Evolutionary conservation across 37 sponge, comb jelly and placozoan genomes (phyloP).

Genomic region (Crambe crambe): DNA sequence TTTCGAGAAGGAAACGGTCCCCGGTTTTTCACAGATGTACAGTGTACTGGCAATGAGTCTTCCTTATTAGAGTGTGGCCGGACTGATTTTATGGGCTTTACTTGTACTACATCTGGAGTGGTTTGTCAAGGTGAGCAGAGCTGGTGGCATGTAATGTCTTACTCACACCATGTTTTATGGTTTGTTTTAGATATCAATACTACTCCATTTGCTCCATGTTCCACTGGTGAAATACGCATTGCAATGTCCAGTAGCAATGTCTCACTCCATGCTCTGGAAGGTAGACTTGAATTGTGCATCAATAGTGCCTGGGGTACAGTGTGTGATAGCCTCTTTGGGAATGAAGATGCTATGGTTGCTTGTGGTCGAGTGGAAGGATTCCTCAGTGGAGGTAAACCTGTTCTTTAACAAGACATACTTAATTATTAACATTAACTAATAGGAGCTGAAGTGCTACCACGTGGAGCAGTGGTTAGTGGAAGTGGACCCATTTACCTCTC

Average conservation of each 20-base stretch:
- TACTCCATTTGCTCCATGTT: neutral
- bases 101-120: constrained; percentile 16
- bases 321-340: constrained; percentile 10
- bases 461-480: neutral
- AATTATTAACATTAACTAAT: neutral
- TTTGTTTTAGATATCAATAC: constrained; percentile 1
- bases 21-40: neutral
- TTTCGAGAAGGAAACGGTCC: constrained; percentile 18
- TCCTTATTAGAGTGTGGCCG: neutral
- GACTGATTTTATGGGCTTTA: neutral
- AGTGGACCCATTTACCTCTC: constrained; percentile 10
- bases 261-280: neutral
- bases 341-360: constrained; percentile 22
- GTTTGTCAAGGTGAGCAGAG: constrained; percentile 26
- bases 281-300: constrained; percentile 26
- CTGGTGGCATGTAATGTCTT: neutral
- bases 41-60: neutral
- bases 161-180: too few relatives aligned
- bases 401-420: neutral
- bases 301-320: constrained; percentile 44
- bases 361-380: constrained; percentile 20
- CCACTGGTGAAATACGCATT: constrained; percentile 14
- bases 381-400: constrained; percentile 19
- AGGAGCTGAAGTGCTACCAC: constrained; percentile 7
- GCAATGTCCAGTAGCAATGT: too few relatives aligned